Evolutionary conservation across 2,797 vertebrate genomes (phyloP), one percentile per base, ranked within the genome.

Genomic region (Coranthus polyacanthus): DNA sequence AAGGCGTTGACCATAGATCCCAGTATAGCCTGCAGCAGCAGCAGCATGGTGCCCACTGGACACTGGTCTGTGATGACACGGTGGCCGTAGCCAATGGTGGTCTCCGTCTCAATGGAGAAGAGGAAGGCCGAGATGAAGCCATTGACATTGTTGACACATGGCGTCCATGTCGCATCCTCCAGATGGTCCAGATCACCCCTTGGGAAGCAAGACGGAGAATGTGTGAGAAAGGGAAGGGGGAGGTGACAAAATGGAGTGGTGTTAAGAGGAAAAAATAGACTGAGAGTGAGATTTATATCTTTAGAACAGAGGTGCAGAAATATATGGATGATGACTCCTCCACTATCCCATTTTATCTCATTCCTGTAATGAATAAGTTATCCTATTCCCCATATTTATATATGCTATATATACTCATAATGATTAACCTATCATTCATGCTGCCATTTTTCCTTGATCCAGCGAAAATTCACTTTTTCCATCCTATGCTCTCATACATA

Each of bases 1-100:
- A 98, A 98, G 78, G 97, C 97, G 1, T 99, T 99, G 85, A 98
- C 97, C 96, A 99, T 98, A 39, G 97, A 98, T 47, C 97, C 97
- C 89, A 98, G 91, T 76, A 99, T 98, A 81, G 97, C 97, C 57
- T 98, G 97, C 36, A 99, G 93, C 77, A 98, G 91, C 75, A 98
- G 94, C 72, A 98, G 91, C 83, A 96, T 95, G 71, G 97, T 99
- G 58, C 97, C 97, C 83, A 98, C 97, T 0, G 97, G 97, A 55
- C 97, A 98, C 88, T 96, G 94, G 92, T 99, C 97, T 0, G 97
- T 98, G 91, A 99, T 98, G 88, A 98, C 97, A 0, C 97, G 93
- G 91, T 98, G 93, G 15, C 97, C 97, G 18, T 98, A 98, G 65
- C 97, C 97, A 6, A 98, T 98, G 82, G 97, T 98, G 45, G 97